phyloP scores from a whole-genome alignment of 2,797 vertebrate genomes.

The Bradypodion ventrale region DNA sequence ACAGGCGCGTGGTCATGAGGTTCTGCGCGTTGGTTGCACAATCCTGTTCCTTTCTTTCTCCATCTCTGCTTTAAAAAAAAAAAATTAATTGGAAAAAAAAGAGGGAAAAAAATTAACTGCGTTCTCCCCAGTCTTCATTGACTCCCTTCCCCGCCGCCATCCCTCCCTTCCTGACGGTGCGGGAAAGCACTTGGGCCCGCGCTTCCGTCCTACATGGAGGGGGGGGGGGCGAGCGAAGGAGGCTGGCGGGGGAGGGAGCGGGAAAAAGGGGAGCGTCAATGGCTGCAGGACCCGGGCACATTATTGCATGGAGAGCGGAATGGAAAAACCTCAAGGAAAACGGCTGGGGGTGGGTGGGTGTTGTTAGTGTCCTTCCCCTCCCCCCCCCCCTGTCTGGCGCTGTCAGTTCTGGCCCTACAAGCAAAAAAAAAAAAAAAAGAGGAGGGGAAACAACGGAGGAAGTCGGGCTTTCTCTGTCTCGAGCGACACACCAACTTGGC shows the following conservation, averaged over 20 bases:
- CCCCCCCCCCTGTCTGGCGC: not conserved
- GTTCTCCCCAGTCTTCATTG: not conserved
- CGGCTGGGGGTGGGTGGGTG: too few species aligned
- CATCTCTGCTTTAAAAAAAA: not conserved
- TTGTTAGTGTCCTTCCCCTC: too few species aligned
- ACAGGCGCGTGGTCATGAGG: slow-evolving; percentile 49
- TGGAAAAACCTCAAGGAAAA: not conserved
- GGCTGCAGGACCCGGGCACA: not conserved
- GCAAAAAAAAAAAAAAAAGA: not conserved
- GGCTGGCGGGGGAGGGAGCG: not conserved
- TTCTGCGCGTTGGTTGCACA: slow-evolving; percentile 63
- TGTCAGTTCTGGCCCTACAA: not conserved
- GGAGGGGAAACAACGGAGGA: not conserved
- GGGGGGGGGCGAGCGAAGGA: not conserved
- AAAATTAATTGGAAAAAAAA: too few species aligned
- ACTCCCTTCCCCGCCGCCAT: not conserved
- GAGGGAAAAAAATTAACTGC: not conserved
- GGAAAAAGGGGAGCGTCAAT: not conserved
- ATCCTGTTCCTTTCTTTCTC: slow-evolving; percentile 57
- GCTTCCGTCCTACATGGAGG: slow-evolving; percentile 19
- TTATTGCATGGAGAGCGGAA: not conserved
- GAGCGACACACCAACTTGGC: slow-evolving; percentile 9
- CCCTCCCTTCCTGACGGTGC: not conserved
- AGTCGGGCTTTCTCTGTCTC: not conserved
- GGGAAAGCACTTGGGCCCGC: slow-evolving; percentile 16